Evolutionary conservation across 2,797 vertebrate genomes (phyloP).

Genomic region (Microctenopoma stevenorrisi): DNA sequence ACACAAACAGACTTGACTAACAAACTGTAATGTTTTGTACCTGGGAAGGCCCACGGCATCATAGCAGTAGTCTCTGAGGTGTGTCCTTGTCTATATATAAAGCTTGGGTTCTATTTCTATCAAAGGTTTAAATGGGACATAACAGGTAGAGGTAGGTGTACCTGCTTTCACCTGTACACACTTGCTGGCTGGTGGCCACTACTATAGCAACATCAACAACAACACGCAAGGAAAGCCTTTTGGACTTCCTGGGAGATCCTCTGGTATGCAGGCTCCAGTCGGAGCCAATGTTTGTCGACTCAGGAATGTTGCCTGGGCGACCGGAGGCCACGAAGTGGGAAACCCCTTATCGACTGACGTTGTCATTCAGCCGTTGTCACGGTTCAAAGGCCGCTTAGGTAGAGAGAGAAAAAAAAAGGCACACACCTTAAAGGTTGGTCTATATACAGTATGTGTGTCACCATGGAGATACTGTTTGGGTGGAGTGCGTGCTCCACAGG

Average conservation of each 20-base stretch:
- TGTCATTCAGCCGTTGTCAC: slow-evolving; percentile 76
- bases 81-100: slow-evolving; percentile 32
- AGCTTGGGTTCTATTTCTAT: slow-evolving; percentile 37
- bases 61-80: slow-evolving; percentile 43
- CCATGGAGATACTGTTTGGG: slow-evolving; percentile 79
- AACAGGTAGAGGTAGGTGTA: slow-evolving; percentile 37
- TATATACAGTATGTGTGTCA: slow-evolving; percentile 60
- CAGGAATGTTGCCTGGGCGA: slow-evolving; percentile 82
- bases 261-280: slow-evolving; percentile 75
- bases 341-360: slow-evolving; percentile 81
- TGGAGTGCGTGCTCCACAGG: slow-evolving; percentile 66
- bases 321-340: slow-evolving; percentile 75
- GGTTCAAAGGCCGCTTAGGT: slow-evolving; percentile 70
- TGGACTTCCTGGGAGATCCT: slow-evolving; percentile 79
- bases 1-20: background rate
- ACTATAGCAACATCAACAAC: slow-evolving; percentile 81
- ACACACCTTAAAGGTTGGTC: slow-evolving; percentile 75
- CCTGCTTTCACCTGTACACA: slow-evolving; percentile 68
- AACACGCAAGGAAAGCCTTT: slow-evolving; percentile 71
- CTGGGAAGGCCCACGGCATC: slow-evolving; percentile 11
- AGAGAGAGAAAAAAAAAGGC: slow-evolving; percentile 42
- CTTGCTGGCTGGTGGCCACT: slow-evolving; percentile 64
- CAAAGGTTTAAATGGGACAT: slow-evolving; percentile 8
- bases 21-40: background rate
- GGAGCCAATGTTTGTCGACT: slow-evolving; percentile 83